A percentile compares a stretch with the other conserved stretches of the same genome.
Evolutionary conservation across 2,797 vertebrate species (phyloP).

Genomic region (Enteromius unitaeniatus): DNA sequence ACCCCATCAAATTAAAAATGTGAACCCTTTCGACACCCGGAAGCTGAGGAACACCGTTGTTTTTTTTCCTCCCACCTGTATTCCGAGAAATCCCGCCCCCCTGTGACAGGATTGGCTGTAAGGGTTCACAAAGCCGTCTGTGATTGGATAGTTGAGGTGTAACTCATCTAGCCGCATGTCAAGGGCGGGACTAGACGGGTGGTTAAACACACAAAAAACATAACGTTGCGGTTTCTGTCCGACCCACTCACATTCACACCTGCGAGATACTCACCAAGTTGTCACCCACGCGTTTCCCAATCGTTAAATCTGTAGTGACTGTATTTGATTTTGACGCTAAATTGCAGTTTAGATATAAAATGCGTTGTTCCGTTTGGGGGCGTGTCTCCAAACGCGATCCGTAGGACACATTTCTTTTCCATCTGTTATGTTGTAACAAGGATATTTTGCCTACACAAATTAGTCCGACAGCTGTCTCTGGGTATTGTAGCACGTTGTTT

Average conservation of each 20-base stretch:
- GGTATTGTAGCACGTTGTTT: too few species aligned
- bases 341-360: not conserved
- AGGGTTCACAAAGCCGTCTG: not conserved
- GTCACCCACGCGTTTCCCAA: not conserved
- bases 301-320: not conserved
- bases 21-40: not conserved
- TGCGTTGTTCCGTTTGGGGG: conserved; percentile 25
- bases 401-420: not conserved
- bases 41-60: conserved; percentile 14
- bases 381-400: conserved; percentile 21
- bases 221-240: conserved; percentile 2
- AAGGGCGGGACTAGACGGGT: conserved; percentile 10
- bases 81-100: not conserved
- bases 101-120: not conserved
- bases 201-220: conserved; percentile 4
- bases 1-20: not conserved
- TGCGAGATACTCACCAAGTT: not conserved
- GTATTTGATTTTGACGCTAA: not conserved
- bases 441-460: not conserved
- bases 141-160: not conserved
- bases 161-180: not conserved
- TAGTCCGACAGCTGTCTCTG: not conserved
- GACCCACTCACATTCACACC: not conserved
- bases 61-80: not conserved
- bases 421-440: not conserved